Evolutionary conservation across 2,888 invertebrate genomes (phyloP).

Genomic region (Philereme vetulata): DNA sequence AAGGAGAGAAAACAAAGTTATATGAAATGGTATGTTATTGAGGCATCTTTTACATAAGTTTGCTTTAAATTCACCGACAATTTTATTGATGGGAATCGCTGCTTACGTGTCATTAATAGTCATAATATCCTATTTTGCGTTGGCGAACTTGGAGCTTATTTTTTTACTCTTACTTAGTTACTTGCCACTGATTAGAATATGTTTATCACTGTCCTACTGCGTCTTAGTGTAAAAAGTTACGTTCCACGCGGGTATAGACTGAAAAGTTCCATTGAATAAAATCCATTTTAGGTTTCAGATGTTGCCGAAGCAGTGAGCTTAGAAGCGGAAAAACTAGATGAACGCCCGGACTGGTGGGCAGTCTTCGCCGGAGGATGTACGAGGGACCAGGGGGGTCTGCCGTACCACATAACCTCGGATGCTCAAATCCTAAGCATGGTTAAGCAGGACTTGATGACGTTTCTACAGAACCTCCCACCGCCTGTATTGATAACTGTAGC

Average conservation of each 20-base stretch:
- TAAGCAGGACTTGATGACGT: constrained; percentile 79
- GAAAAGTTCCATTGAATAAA: too few relatives aligned
- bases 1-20: constrained; percentile 59
- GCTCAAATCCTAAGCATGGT: constrained; percentile 87
- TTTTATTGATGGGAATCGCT: too few relatives aligned
- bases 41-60: background rate
- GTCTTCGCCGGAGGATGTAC: constrained; percentile 95
- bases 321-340: constrained; percentile 82
- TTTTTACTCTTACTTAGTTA: too few relatives aligned
- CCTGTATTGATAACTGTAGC: constrained; percentile 90
- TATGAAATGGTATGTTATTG: constrained; percentile 59
- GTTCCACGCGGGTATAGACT: too few relatives aligned
- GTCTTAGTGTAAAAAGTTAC: too few relatives aligned
- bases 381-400: constrained; percentile 92
- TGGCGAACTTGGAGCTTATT: too few relatives aligned
- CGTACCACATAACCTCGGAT: constrained; percentile 90
- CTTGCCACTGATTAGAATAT: too few relatives aligned
- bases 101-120: too few relatives aligned
- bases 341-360: constrained; percentile 90
- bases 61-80: too few relatives aligned
- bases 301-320: constrained; percentile 75
- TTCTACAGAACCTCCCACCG: constrained; percentile 85
- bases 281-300: constrained; percentile 61
- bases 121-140: too few relatives aligned
- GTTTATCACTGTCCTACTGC: too few relatives aligned